Evolutionary conservation across 2,888 invertebrate species (phyloP).

Genomic region (Troides aeacus): DNA sequence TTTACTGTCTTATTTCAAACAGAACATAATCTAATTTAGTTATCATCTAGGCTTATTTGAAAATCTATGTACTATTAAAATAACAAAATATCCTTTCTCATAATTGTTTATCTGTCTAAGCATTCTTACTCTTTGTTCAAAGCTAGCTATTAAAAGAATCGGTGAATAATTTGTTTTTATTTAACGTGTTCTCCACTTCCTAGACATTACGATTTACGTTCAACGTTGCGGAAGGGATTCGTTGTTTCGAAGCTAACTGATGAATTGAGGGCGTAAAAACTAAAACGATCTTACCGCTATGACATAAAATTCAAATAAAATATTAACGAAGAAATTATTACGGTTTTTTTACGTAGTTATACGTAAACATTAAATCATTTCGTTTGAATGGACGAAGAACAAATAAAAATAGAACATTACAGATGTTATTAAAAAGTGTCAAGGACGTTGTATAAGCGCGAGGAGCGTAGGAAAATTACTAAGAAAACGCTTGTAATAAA

Average conservation of each 20-base stretch:
- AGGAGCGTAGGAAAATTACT: too few species aligned
- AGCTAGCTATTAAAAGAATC: background rate
- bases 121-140: constrained; percentile 1
- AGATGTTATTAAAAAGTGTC: too few species aligned
- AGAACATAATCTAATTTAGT: background rate
- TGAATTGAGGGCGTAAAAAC: constrained; percentile 2
- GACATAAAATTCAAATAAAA: constrained; percentile 12
- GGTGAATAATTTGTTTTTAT: constrained; percentile 5
- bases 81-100: background rate
- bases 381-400: too few species aligned
- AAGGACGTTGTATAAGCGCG: too few species aligned
- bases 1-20: constrained; percentile 11
- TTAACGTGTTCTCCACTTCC: constrained; percentile 7
- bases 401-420: too few species aligned
- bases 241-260: background rate
- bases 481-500: too few species aligned
- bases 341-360: too few species aligned
- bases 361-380: too few species aligned
- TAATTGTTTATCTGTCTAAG: constrained; percentile 3
- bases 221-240: constrained; percentile 14
- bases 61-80: background rate
- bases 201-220: constrained; percentile 3
- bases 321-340: background rate
- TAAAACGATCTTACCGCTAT: background rate
- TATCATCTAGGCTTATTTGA: background rate